These are phyloP conservation scores for Anolis carolinensis DNA, from an alignment of 2,113 vertebrate species.

Conservation along the genomic window DNA sequence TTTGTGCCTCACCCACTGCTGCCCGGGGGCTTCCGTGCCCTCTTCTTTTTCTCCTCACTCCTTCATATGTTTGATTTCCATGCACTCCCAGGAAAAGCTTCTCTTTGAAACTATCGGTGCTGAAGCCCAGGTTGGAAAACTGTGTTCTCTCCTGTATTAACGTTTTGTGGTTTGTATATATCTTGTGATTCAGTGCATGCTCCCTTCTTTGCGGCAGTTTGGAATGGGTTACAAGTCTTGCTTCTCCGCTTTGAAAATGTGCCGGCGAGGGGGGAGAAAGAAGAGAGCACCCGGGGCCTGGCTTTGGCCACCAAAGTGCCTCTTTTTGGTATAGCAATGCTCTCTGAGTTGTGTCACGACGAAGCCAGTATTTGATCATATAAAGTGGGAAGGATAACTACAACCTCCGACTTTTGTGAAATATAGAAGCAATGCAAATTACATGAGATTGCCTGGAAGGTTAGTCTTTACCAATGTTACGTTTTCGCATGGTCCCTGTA, in stretches of 20 bases:
- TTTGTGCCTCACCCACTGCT: background rate
- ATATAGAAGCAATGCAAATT: background rate
- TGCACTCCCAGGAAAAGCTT: slow-evolving; percentile 89
- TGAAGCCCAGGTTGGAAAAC: slow-evolving; percentile 88
- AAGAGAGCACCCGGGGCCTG: background rate
- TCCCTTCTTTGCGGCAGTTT: slow-evolving; percentile 57
- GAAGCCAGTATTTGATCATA: background rate
- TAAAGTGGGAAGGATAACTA: background rate
- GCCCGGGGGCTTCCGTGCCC: slow-evolving; percentile 24
- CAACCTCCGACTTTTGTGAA: background rate
- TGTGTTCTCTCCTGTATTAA: slow-evolving; percentile 76
- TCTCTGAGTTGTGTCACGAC: background rate
- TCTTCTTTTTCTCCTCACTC: slow-evolving; percentile 57
- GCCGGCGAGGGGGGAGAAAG: background rate
- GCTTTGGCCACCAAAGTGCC: background rate
- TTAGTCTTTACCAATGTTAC: too few species aligned
- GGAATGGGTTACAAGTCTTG: slow-evolving; percentile 42
- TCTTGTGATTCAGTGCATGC: slow-evolving; percentile 68
- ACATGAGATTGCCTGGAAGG: background rate
- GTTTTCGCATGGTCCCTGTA: background rate
- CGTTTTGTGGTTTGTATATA: slow-evolving; percentile 71
- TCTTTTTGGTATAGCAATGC: background rate
- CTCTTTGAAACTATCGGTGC: slow-evolving; percentile 90
- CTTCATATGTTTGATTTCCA: slow-evolving; percentile 76
- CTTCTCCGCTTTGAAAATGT: slow-evolving; percentile 52